phyloP scores from a whole-genome alignment of 2,888 invertebrate species.

The Petrolisthes cinctipes region DNA sequence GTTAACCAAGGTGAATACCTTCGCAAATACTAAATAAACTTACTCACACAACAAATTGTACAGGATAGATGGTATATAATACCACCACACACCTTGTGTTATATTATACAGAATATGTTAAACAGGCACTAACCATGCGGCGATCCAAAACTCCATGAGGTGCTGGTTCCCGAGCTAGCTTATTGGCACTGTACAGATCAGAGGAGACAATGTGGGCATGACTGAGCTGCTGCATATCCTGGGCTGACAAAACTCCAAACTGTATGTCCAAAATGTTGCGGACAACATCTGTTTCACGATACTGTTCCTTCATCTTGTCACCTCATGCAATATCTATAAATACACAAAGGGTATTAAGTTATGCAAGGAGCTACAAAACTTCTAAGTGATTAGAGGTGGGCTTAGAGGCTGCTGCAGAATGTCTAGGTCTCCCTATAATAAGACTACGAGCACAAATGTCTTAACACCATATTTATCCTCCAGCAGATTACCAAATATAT shows the following conservation, averaged over 20 bases:
- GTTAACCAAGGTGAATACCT: too few relatives aligned
- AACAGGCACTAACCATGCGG: constrained; percentile 78
- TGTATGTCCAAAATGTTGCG: constrained; percentile 78
- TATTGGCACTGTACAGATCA: constrained; percentile 88
- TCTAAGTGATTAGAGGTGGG: neutral
- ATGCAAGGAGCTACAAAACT: neutral
- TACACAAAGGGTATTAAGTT: neutral
- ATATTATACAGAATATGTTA: neutral
- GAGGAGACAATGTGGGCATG: constrained; percentile 93
- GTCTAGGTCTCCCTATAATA: too few relatives aligned
- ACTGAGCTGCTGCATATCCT: constrained; percentile 91
- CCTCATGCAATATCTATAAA: too few relatives aligned
- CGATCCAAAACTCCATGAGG: constrained; percentile 92
- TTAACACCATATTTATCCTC: too few relatives aligned
- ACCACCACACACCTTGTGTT: too few relatives aligned
- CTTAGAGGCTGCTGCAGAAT: too few relatives aligned
- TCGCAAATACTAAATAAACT: too few relatives aligned
- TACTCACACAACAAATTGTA: too few relatives aligned
- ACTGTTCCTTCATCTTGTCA: constrained; percentile 83
- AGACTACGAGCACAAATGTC: too few relatives aligned
- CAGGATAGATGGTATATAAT: too few relatives aligned
- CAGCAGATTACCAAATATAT: too few relatives aligned
- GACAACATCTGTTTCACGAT: constrained; percentile 91
- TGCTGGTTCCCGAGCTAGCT: constrained; percentile 81
- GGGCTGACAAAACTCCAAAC: constrained; percentile 79